phyloP scores from a whole-genome alignment of 2,113 vertebrate species.

The Onychorhynchus coronatus region DNA sequence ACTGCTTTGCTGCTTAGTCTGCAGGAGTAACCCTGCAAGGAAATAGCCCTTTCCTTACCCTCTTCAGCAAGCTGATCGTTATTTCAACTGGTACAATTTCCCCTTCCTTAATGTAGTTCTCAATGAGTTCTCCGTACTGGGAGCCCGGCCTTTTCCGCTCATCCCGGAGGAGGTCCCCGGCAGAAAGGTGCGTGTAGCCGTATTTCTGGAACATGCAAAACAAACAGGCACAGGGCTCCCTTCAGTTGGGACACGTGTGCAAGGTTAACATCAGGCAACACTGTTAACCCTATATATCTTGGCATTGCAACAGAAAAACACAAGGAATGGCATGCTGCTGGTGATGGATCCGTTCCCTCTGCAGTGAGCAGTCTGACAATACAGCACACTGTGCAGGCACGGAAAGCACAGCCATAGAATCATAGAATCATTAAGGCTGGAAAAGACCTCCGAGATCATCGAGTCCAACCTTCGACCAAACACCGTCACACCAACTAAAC shows the following conservation, averaged over 20 bases:
- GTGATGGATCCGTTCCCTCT: neutral
- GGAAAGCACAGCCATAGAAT: neutral
- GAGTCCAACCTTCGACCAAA: neutral
- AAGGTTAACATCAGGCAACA: neutral
- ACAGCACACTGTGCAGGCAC: neutral
- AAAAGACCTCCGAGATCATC: neutral
- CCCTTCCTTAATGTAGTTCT: conserved; percentile 90
- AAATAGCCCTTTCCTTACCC: conserved; percentile 76
- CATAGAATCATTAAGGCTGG: neutral
- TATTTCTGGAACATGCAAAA: conserved; percentile 78
- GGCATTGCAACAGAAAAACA: neutral
- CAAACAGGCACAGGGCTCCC: neutral
- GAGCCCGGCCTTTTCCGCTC: conserved; percentile 88
- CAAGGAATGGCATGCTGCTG: neutral
- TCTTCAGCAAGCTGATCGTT: conserved; percentile 90
- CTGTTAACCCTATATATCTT: neutral
- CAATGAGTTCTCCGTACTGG: conserved; percentile 89
- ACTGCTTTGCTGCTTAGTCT: neutral
- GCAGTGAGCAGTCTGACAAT: neutral
- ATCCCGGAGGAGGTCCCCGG: conserved; percentile 91
- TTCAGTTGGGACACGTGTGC: neutral
- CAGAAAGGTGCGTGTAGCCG: conserved; percentile 92
- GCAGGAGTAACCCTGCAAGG: neutral
- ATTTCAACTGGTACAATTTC: conserved; percentile 96
- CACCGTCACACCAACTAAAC: neutral